A percentile compares a stretch with the other conserved stretches of the same genome.
Conservation (phyloP, 2,888 invertebrate species). For the Phaonia tiefii region DNA sequence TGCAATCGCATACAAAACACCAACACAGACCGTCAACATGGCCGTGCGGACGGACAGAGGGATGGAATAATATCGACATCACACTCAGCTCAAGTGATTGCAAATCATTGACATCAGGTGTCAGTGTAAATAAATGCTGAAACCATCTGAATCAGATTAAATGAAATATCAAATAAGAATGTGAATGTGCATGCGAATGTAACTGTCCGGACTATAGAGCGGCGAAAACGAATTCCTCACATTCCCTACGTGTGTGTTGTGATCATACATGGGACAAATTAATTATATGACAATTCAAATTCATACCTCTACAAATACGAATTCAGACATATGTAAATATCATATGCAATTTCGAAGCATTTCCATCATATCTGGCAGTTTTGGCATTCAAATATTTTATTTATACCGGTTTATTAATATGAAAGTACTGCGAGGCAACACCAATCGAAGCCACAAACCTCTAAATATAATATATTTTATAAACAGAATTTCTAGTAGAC, state of each 20-base stretch:
- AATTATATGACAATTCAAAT: too few relatives aligned
- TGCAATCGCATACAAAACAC: conserved; percentile 11
- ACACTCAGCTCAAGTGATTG: conserved; percentile 53
- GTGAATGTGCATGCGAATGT: neutral
- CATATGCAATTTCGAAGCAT: too few relatives aligned
- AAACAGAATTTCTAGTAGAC: too few relatives aligned
- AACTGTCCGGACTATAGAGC: neutral
- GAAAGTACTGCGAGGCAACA: too few relatives aligned
- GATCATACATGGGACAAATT: too few relatives aligned
- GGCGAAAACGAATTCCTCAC: neutral
- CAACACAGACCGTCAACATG: neutral
- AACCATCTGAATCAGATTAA: conserved; percentile 37
- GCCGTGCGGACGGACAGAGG: neutral
- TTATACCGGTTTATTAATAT: too few relatives aligned
- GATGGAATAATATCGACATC: conserved; percentile 24
- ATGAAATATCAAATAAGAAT: conserved; percentile 22
- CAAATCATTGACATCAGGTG: conserved; percentile 65
- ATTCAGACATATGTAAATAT: too few relatives aligned
- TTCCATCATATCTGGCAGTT: too few relatives aligned
- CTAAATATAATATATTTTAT: too few relatives aligned
- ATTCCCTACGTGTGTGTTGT: neutral
- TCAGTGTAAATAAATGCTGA: conserved; percentile 53
- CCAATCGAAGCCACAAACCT: too few relatives aligned
- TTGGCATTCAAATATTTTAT: too few relatives aligned
- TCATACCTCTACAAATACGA: too few relatives aligned